Conservation (phyloP, 2,797 vertebrate genomes). For the Pygocentrus nattereri region DNA sequence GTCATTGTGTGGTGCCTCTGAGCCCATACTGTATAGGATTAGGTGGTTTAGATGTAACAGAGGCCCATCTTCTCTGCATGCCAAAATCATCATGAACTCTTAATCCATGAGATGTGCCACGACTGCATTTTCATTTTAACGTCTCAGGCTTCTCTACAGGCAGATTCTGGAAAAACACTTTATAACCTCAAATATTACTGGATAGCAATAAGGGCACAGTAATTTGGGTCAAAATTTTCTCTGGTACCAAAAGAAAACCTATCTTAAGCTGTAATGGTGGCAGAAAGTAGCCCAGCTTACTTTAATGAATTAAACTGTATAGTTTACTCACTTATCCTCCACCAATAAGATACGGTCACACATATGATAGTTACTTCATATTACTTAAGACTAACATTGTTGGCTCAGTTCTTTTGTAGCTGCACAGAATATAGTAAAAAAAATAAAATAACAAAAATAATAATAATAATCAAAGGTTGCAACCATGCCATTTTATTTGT, state of each 20-base stretch:
- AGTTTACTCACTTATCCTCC: neutral
- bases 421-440: neutral
- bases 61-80: conserved; percentile 37
- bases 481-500: neutral
- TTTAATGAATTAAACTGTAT: neutral
- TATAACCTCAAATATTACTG: neutral
- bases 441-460: neutral
- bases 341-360: neutral
- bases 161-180: neutral
- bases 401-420: neutral
- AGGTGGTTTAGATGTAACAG: conserved; percentile 8
- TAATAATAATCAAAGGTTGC: no score
- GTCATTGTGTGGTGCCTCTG: neutral
- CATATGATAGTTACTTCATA: neutral
- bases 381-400: neutral
- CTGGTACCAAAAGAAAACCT: neutral
- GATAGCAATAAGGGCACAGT: neutral
- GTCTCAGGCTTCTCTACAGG: neutral
- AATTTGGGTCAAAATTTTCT: neutral
- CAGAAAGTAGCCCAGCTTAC: neutral
- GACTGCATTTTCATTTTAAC: neutral
- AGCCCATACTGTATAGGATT: conserved; percentile 38
- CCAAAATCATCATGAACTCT: conserved; percentile 41
- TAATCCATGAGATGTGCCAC: conserved; percentile 14
- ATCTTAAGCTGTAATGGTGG: neutral